Conservation (phyloP, 2,888 invertebrate genomes). For the Eueremaeus valkanovi region DNA sequence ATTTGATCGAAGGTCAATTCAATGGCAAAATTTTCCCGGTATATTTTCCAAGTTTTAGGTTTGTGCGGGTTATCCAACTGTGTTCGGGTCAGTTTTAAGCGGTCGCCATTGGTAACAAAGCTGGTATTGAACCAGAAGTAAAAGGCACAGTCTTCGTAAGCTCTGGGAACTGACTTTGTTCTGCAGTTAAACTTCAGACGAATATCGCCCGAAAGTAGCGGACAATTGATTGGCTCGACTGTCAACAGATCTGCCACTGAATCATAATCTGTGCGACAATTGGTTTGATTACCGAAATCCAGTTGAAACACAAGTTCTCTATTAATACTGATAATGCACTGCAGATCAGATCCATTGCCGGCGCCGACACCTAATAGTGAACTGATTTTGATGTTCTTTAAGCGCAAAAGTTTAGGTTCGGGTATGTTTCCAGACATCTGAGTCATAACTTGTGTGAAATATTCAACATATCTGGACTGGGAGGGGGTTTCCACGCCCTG, state of each 20-base stretch:
- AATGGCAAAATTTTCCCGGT: conserved; percentile 54
- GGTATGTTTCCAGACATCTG: conserved; percentile 52
- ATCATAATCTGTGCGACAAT: conserved; percentile 47
- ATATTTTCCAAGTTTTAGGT: conserved; percentile 54
- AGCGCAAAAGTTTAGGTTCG: conserved; percentile 49
- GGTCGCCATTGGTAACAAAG: conserved; percentile 52
- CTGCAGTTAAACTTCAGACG: conserved; percentile 54
- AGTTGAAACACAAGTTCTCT: conserved; percentile 52
- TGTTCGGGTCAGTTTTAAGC: conserved; percentile 52
- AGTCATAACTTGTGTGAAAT: conserved; percentile 55
- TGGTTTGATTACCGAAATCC: conserved; percentile 49
- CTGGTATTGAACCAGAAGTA: conserved; percentile 58
- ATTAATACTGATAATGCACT: conserved; percentile 51
- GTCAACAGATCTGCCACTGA: conserved; percentile 48
- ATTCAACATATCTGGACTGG: conserved; percentile 57
- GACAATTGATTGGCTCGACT: conserved; percentile 50
- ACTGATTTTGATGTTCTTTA: conserved; percentile 52
- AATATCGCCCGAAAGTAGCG: conserved; percentile 53
- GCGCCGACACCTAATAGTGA: conserved; percentile 53
- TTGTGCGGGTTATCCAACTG: conserved; percentile 58
- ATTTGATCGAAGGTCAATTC: conserved; percentile 47
- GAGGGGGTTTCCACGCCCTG: conserved; percentile 58
- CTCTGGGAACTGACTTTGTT: conserved; percentile 53
- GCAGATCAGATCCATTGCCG: conserved; percentile 55
- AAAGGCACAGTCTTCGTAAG: conserved; percentile 57